A percentile compares a stretch with the other conserved stretches of the same genome.
Evolutionary conservation across 2,113 vertebrate genomes (phyloP).

Genomic region (Myodes glareolus): DNA sequence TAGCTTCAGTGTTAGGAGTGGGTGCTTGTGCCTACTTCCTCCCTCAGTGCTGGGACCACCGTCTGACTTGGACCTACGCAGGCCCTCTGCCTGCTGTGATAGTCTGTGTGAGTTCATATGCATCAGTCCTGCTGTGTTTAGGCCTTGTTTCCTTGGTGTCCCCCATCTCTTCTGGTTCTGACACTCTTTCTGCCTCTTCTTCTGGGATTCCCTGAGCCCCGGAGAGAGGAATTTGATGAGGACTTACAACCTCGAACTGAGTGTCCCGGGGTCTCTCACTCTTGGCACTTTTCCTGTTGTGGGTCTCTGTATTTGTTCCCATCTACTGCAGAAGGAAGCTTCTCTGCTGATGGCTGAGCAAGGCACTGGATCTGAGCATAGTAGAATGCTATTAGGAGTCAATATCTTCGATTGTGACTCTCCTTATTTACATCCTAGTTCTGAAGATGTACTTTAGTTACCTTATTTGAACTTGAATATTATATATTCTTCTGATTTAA

Average conservation of each 20-base stretch:
- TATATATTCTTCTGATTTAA: background rate
- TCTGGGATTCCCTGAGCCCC: background rate
- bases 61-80: background rate
- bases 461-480: slow-evolving; percentile 38
- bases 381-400: background rate
- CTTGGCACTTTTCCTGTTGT: background rate
- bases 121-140: background rate
- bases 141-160: background rate
- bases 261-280: background rate
- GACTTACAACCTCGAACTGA: no score
- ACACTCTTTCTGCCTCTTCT: background rate
- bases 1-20: background rate
- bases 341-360: background rate
- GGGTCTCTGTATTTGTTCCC: background rate
- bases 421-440: background rate
- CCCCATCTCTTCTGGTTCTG: background rate
- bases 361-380: background rate
- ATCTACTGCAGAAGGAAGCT: background rate
- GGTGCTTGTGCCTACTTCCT: background rate
- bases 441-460: background rate
- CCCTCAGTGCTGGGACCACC: background rate
- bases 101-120: background rate
- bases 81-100: background rate
- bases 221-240: background rate
- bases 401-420: background rate